A percentile compares a stretch with the other conserved stretches of the same genome.
phyloP scores from a whole-genome alignment of 53 echinoderm and acorn worm genomes.

The Stichopus horrens region DNA sequence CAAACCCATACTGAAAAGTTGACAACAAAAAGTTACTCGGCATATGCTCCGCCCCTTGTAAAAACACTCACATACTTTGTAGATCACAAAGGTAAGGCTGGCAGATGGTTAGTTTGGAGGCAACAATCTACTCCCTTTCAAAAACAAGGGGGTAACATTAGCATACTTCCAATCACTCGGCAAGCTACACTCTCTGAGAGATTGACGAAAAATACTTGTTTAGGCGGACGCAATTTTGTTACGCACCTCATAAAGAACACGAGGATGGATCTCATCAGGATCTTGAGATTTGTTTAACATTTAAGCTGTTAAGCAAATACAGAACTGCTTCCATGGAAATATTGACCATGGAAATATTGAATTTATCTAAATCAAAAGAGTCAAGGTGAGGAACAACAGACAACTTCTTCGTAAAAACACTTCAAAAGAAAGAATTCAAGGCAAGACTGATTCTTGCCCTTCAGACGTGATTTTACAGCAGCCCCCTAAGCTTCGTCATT shows the following conservation, averaged over 20 bases:
- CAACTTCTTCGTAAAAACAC: constrained; percentile 36
- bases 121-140: constrained; percentile 9
- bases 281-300: background rate
- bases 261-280: constrained; percentile 5
- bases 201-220: background rate
- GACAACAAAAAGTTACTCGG: background rate
- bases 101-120: constrained; percentile 29
- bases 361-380: background rate
- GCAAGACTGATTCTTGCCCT: constrained; percentile 9
- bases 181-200: background rate
- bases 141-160: constrained; percentile 17
- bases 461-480: background rate
- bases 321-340: background rate
- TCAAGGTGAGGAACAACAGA: background rate
- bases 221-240: background rate
- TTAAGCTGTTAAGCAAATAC: background rate
- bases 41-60: background rate
- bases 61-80: constrained; percentile 5
- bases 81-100: constrained; percentile 1
- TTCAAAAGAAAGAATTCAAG: constrained; percentile 40
- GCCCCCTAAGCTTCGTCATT: too few species aligned
- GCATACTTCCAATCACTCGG: constrained; percentile 30
- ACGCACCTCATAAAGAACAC: background rate
- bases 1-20: too few species aligned
- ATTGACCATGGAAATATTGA: background rate